Base-by-base conservation (phyloP, 1,140 invertebrate species). In the Pseudomyrmex concolor region DNA sequence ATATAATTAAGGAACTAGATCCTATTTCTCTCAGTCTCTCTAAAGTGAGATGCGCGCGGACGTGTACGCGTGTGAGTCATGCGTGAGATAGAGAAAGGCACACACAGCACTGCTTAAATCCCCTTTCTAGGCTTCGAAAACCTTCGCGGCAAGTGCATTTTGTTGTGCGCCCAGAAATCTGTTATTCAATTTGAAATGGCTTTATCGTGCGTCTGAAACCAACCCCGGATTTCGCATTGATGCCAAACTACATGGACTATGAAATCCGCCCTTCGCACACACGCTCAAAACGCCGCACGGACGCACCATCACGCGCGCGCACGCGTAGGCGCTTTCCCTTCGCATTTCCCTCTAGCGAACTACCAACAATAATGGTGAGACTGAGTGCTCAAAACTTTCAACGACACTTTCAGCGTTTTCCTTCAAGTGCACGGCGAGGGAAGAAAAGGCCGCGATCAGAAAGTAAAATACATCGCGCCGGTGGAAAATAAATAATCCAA, bases 151-250 rank as follows among this genome's bases (percentile, higher is more conserved):
- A 88, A 89, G 87, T 89, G 86, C 86, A 89, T 89, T 89, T 89
- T 89, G 87, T 89, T 89, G 87, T 88, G 86, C 88, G 86, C 84
- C 85, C 74, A 89, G 86, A 88, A 88, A 88, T 89, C 87, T 86
- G 87, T 89, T 88, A 89, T 89, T 89, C 87, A 86, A 89, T 89
- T 89, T 86, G 77, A 86, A 88, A 89, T 88, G 86, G 86, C 87
- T 89, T 86, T 89, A 89, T 88, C 80, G 87, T 73, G 74, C 86
- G 86, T 84, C 84, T 84, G 78, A 89, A 80, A 88, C 87, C 84
- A 88, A 86, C 86, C 74, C 87, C 86, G 81, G 86, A 87, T 89
- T 76, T 88, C 86, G 86, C 86, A 85, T 88, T 85, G 87, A 89
- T 89, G 86, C 84, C 87, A 83, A 87, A 88, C 86, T 87, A 89